These are phyloP conservation scores for Sisor rabdophorus DNA, from an alignment of 2,113 vertebrate genomes.

Conservation along the genomic window DNA sequence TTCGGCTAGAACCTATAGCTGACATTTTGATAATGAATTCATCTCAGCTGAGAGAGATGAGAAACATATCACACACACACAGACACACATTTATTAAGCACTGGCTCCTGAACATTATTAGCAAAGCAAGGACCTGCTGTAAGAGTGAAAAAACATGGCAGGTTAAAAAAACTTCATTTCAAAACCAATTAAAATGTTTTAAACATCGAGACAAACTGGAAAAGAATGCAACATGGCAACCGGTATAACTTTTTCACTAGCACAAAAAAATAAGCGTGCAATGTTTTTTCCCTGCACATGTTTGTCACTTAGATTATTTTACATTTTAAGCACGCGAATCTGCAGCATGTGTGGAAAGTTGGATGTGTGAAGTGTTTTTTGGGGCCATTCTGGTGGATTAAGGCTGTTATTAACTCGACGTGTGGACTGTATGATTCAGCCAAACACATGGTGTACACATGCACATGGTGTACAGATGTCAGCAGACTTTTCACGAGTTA, in stretches of 20 bases:
- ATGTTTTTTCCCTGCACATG: neutral
- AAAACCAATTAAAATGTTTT: neutral
- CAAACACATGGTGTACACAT: conserved; percentile 19
- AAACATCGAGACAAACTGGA: neutral
- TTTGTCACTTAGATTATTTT: neutral
- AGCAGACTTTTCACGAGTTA: neutral
- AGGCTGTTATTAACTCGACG: conserved; percentile 12
- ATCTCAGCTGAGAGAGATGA: conserved; percentile 25
- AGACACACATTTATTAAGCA: conserved; percentile 24
- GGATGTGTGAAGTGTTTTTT: neutral
- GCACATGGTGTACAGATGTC: conserved; percentile 26
- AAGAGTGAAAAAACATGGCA: neutral
- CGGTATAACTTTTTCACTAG: neutral
- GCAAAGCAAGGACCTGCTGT: neutral
- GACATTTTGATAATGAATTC: conserved; percentile 51
- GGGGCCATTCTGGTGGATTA: neutral
- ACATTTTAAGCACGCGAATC: neutral
- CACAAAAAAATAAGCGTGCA: neutral
- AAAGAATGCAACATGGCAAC: neutral
- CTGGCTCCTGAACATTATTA: conserved; percentile 18
- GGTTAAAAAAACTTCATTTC: neutral
- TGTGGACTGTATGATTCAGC: conserved; percentile 9
- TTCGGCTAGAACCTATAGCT: conserved; percentile 35
- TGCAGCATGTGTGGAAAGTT: conserved; percentile 13
- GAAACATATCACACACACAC: conserved; percentile 5